phyloP scores from a whole-genome alignment of 1,140 invertebrate genomes.

The Cecropterus lyciades region DNA sequence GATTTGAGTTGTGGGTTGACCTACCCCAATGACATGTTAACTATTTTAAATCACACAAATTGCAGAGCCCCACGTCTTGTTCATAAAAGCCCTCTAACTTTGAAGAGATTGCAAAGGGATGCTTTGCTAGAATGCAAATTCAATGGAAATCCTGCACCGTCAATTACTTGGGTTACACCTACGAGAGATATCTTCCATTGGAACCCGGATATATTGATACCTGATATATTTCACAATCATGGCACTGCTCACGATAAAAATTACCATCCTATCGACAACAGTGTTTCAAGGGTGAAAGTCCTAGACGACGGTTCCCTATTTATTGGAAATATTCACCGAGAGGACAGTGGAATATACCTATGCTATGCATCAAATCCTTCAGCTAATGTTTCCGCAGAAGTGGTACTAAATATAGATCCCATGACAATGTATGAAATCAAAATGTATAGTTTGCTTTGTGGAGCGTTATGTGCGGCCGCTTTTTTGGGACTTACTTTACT shows the following conservation, averaged over 20 bases:
- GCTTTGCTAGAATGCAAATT: constrained; percentile 92
- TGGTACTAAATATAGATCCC: constrained; percentile 91
- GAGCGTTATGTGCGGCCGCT: constrained; percentile 89
- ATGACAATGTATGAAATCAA: constrained; percentile 92
- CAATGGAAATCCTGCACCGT: constrained; percentile 90
- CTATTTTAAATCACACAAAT: constrained; percentile 87
- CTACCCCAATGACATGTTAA: constrained; percentile 87
- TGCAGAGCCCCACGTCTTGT: constrained; percentile 87
- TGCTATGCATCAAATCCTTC: constrained; percentile 94
- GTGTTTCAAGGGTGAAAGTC: constrained; percentile 82
- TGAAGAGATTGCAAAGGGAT: constrained; percentile 86
- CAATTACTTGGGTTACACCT: constrained; percentile 94
- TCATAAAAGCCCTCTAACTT: constrained; percentile 84
- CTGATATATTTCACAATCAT: constrained; percentile 88
- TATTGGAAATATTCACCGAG: constrained; percentile 85
- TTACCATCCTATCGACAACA: constrained; percentile 78
- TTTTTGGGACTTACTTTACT: constrained; percentile 92
- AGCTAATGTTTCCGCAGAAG: constrained; percentile 89
- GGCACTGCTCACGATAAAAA: constrained; percentile 85
- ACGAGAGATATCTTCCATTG: constrained; percentile 88
- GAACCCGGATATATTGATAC: constrained; percentile 87
- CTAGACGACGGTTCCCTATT: constrained; percentile 84
- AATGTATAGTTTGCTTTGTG: constrained; percentile 92
- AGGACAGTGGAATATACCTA: constrained; percentile 94
- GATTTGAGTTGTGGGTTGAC: constrained; percentile 87